Base-by-base conservation (phyloP, 2,888 invertebrate species). In the Hedychridium roseum region DNA sequence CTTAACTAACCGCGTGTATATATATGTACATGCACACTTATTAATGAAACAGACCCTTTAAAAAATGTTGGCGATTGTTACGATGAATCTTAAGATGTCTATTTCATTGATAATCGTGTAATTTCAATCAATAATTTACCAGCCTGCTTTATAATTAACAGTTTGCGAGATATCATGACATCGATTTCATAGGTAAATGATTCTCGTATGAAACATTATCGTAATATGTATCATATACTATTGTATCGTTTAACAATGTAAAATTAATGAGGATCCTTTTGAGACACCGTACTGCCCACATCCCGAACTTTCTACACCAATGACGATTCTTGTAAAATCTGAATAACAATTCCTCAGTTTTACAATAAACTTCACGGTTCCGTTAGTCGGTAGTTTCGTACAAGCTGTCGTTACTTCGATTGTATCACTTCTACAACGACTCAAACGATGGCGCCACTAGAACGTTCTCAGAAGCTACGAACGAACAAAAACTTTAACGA, bases 381-480 rank as follows among this genome's bases (percentile, higher is more conserved):
- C 9, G 23, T 6, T 6, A 23, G 5, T 6, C 5, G 23, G 5
- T 9, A 9, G 5, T 23, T 23, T 6, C 23, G 9, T 23, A 9
- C 23, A 23, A 5, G 23, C 9, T 9, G 23, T 23, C 9, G 5
- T 23, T 23, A 6, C 2, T 6, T 14, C 7, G 39, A 60, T 50
- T 40, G 9, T 31, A 12, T 11, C 3, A 32, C 41, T 60, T 54
- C 34, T 15, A 20, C 43, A 32, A 37, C 37, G 14, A 30, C 26
- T 18, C n/a, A 37, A 11, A 15, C 17, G 59, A 31, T 56, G 59
- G 59, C 59, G 55, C 59, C 56, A 56, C 58, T n/a, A 20, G 45
- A 45, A 14, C 23, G 27, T 15, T n/a, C 7, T n/a, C 14, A 17
- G 18, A 45, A 47, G 26, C 38, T 48, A 6, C 3, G 7, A 6